Percentiles rank a stretch among this genome's conserved stretches.
phyloP scores from a whole-genome alignment of 1,140 invertebrate species.

The Ctenoplectra terminalis region DNA sequence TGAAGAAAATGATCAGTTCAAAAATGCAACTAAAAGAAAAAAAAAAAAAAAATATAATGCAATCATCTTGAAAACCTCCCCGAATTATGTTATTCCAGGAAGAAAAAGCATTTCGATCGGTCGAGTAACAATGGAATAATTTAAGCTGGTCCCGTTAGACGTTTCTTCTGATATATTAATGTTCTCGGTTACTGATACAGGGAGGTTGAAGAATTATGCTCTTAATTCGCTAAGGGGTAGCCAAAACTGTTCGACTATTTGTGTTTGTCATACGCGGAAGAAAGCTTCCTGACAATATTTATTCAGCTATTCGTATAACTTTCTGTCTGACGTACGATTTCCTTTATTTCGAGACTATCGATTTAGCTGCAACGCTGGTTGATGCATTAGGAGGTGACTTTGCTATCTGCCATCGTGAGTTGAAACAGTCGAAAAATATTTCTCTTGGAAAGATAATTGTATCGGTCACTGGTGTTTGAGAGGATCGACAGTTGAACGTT shows the following conservation, averaged over 20 bases:
- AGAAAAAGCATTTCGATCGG: too few relatives aligned
- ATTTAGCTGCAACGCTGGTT: neutral
- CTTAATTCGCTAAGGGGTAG: neutral
- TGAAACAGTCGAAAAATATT: neutral
- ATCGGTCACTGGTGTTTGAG: neutral
- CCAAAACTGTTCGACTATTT: neutral
- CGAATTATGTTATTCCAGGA: too few relatives aligned
- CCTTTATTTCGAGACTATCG: neutral
- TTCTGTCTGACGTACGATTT: neutral
- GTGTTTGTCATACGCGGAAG: neutral
- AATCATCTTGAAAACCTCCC: too few relatives aligned
- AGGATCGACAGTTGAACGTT: too few relatives aligned
- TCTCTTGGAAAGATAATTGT: neutral
- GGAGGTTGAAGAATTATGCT: neutral
- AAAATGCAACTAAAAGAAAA: too few relatives aligned
- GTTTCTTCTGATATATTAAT: neutral
- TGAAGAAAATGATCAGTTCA: too few relatives aligned
- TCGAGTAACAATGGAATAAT: too few relatives aligned
- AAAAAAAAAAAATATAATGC: too few relatives aligned
- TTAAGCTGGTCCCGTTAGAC: too few relatives aligned
- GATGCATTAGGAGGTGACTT: neutral
- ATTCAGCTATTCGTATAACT: neutral
- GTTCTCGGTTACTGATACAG: neutral
- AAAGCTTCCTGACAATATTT: constrained; percentile 25
- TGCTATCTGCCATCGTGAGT: neutral